Evolutionary conservation across 2,888 invertebrate genomes (phyloP), one percentile per base, ranked within the genome.

Genomic region (Apamea monoglypha): DNA sequence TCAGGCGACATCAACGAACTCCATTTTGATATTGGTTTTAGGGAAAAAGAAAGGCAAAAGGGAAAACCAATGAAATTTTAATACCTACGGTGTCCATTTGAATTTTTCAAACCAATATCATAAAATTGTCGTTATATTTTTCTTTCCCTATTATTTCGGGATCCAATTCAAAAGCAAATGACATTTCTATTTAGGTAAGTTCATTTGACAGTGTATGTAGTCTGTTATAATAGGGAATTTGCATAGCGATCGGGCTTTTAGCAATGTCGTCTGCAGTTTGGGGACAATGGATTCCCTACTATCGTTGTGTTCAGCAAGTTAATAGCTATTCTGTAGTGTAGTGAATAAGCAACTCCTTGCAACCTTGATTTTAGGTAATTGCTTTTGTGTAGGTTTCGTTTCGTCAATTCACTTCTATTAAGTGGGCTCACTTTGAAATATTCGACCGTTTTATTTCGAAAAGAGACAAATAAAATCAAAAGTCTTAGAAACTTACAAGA

Each of bases 221-320:
- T 61, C 29, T 66, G 75, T 63, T 78, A 53, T 66, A 67, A 56
- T 81, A 25, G 32, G 64, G 32, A 75, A 81, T 85, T 75, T 78
- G 50, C 72, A 70, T 70, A 36, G 21, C 21, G 1, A 64, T 72
- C 5, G 18, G 16, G 70, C 32, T 85, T 61, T 70, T 2, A 71
- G 40, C n/a, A 53, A 78, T 53, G 71, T 76, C 61, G 50, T 76
- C 47, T 68, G 73, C 32, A 59, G 61, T 67, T 73, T 64, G 21
- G 10, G n/a, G 29, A 83, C 59, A 79, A 83, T 76, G 14, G 18
- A 32, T 64, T 72, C 25, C n/a, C 16, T 44, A 18, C 29, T 56
- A 44, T 67, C 12, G 66, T 61, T 76, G 53, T 76, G 61, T 76
- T 63, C 59, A 25, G 29, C 25, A 68, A 74, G n/a, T 63, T 75